Evolutionary conservation across 2,888 invertebrate genomes (phyloP), one percentile per base, ranked within the genome.

Genomic region (Malachius bipustulatus): DNA sequence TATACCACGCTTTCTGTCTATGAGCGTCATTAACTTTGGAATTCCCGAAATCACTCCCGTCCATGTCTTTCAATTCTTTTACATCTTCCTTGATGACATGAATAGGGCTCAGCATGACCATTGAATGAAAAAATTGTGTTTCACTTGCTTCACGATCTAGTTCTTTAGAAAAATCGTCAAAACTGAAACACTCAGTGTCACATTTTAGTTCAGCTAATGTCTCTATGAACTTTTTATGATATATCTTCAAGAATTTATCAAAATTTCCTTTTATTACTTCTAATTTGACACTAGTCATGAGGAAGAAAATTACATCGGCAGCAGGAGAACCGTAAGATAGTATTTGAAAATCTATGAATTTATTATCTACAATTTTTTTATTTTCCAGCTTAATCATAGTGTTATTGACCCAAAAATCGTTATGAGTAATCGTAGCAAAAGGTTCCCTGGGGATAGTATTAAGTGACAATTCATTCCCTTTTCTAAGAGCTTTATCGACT

Each of bases 381-480:
- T 47, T 36, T n/a, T 36, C 42, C 28, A 61, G 60, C 45, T 63
- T 63, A 10, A 71, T 52, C 62, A 74, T 63, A 4, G 70, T 56
- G 43, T 74, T 74, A 47, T 72, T 73, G 10, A 67, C 64, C 73
- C 73, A 73, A 30, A 69, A 58, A 49, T 74, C 74, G 2, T 58
- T 56, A 41, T 75, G 75, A 2, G 62, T 57, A 9, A 73, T 57
- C 0, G 70, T 65, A 1, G 63, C 63, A 56, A 67, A 75, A 0
- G 65, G 64, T 29, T 66, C 67, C 9, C 24, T n/a, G n/a, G n/a
- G n/a, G n/a, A n/a, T n/a, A n/a, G n/a, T n/a, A n/a, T n/a, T n/a
- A n/a, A n/a, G n/a, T n/a, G n/a, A n/a, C n/a, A n/a, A n/a, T n/a
- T n/a, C n/a, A n/a, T n/a, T n/a, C n/a, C n/a, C n/a, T n/a, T n/a